Conservation (phyloP, 37 sponge, comb jelly and placozoan genomes). For the Beroe ovata region DNA sequence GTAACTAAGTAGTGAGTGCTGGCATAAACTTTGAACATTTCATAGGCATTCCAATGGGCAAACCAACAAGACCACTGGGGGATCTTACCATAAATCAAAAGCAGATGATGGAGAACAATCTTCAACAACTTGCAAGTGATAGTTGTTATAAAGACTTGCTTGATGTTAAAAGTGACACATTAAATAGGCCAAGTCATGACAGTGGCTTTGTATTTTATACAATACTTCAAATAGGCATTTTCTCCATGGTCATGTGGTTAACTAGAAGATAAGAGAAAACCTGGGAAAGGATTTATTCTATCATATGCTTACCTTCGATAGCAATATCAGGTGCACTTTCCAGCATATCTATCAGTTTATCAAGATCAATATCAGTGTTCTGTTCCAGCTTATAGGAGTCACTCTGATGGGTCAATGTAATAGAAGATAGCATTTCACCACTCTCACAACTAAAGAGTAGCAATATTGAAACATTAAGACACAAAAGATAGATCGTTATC, state of each 20-base stretch:
- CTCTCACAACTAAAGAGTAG: too few species aligned
- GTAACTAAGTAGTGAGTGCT: too few species aligned
- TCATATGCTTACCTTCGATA: not conserved
- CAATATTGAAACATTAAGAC: too few species aligned
- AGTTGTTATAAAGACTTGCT: not conserved
- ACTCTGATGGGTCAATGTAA: too few species aligned
- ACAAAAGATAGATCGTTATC: too few species aligned
- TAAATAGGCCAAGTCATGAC: too few species aligned
- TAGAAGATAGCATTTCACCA: too few species aligned
- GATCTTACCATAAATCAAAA: not conserved
- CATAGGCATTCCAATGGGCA: conserved; percentile 22
- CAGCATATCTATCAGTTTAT: not conserved
- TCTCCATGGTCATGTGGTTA: not conserved
- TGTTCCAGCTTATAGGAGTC: conserved; percentile 25
- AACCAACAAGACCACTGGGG: conserved; percentile 26
- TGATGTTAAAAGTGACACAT: too few species aligned
- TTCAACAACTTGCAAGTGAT: conserved; percentile 4
- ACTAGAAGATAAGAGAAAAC: not conserved
- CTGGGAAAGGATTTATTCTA: not conserved
- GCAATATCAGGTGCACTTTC: not conserved
- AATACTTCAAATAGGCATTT: not conserved
- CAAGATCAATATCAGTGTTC: conserved; percentile 20
- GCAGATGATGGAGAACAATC: not conserved
- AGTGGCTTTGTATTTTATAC: too few species aligned
- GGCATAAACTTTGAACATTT: too few species aligned